These are phyloP conservation scores for Tragelaphus imberbis DNA, from an alignment of 2,113 vertebrate species.

Conservation along the genomic window DNA sequence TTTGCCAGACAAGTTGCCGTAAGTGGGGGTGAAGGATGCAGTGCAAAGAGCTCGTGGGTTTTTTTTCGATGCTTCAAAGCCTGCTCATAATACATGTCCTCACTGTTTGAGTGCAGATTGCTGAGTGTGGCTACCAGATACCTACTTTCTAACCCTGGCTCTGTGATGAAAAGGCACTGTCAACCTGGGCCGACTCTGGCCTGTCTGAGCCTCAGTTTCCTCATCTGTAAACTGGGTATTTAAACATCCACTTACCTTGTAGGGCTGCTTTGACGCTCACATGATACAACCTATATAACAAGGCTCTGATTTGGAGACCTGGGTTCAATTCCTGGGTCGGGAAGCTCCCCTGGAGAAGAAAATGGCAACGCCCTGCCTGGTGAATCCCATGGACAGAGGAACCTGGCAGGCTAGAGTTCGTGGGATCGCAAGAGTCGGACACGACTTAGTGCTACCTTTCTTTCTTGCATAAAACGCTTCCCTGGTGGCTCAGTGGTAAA, in stretches of 20 bases:
- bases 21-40: not conserved
- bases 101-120: not conserved
- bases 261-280: not conserved
- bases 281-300: fast-evolving
- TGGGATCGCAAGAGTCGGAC: not conserved
- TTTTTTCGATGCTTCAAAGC: not conserved
- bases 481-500: not conserved
- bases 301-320: not conserved
- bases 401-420: not conserved
- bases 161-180: not conserved
- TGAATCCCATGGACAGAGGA: not conserved
- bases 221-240: not conserved
- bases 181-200: not conserved
- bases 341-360: not conserved
- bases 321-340: not conserved
- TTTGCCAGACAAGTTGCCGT: not conserved
- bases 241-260: not conserved
- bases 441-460: not conserved
- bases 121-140: too few species aligned
- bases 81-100: fast-evolving
- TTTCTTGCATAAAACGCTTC: not conserved
- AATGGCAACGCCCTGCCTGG: not conserved
- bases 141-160: not conserved
- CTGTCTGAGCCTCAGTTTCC: not conserved
- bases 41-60: not conserved